Base-by-base conservation (phyloP, 2,113 vertebrate species). In the Callipepla californica region DNA sequence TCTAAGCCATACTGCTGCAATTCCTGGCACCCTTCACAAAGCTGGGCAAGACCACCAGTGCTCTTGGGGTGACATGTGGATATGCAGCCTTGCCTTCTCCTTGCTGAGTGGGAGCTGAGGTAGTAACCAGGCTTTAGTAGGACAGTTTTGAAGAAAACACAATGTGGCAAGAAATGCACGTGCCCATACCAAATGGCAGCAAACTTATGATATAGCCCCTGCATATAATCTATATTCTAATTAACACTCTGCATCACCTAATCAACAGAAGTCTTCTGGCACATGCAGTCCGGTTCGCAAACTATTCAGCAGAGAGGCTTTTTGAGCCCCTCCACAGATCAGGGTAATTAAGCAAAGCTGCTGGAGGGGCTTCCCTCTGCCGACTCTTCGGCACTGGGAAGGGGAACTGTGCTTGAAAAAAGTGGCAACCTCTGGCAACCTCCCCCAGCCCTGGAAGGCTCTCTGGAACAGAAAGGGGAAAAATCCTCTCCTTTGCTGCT, bases 301-400 rank as follows among this genome's bases (percentile, higher is more conserved):
- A 91, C 88, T 93, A 72, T 89, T 97, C 81, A 82, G 80, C 93
- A 34, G 93, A 96, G 92, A 96, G 92, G 70, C 26, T 81, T 95
- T 96, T 90, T 76, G 68, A 94, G 89, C 80, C 80, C 89, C 90
- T 96, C 91, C 23, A 86, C 81, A 96, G 93, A 97, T 92, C 84
- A 91, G 92, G 90, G 96, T 98, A 97, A 98, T 98, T 98, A 98
- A 96, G 94, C 93, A 92, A 96, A 95, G 90, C 94, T 97, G 97
- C 97, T 95, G 79, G 93, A 97, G 96, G 97, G 86, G 77, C 73
- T 97, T 95, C 88, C 80, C 94, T 87, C 88, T 36, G 36, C 67
- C 95, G 92, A 79, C 90, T 92, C 82, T 78, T 87, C 81, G 89
- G 93, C n/a, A 36, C 66, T 61, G 80, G 80, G 73, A 93, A 89